Evolutionary conservation across 2,113 vertebrate genomes (phyloP).

Genomic region (Anthoscopus minutus): DNA sequence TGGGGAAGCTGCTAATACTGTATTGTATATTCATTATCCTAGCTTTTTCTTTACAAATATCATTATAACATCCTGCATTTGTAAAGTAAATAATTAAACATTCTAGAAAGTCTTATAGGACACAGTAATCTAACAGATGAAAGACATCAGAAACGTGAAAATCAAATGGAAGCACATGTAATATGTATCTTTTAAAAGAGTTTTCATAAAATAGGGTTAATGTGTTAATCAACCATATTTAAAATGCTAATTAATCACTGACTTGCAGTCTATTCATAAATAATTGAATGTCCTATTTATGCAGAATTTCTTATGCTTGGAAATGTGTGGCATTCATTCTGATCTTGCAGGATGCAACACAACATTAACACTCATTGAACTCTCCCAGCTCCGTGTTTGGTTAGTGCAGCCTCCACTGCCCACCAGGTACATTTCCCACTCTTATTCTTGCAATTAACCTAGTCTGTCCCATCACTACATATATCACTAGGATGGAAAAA

Average conservation of each 20-base stretch:
- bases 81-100: slow-evolving; percentile 72
- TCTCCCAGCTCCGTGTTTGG: neutral
- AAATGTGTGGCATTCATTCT: neutral
- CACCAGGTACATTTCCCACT: neutral
- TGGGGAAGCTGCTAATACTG: slow-evolving; percentile 44
- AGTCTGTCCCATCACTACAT: neutral
- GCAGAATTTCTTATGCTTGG: slow-evolving; percentile 42
- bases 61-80: slow-evolving; percentile 68
- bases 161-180: slow-evolving; percentile 53
- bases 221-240: slow-evolving; percentile 63
- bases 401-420: neutral
- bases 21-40: slow-evolving; percentile 60
- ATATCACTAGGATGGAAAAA: neutral
- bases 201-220: slow-evolving; percentile 67
- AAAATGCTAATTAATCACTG: slow-evolving; percentile 69
- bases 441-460: neutral
- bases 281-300: slow-evolving; percentile 67
- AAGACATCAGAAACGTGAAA: slow-evolving; percentile 58
- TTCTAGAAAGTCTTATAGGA: slow-evolving; percentile 64
- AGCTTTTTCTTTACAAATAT: slow-evolving; percentile 68
- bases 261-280: slow-evolving; percentile 54
- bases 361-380: neutral
- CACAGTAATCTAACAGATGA: slow-evolving; percentile 57
- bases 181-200: slow-evolving; percentile 64
- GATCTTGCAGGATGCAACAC: neutral